Base-by-base conservation (phyloP, 2,113 vertebrate species). In the Microtus richardsoni region DNA sequence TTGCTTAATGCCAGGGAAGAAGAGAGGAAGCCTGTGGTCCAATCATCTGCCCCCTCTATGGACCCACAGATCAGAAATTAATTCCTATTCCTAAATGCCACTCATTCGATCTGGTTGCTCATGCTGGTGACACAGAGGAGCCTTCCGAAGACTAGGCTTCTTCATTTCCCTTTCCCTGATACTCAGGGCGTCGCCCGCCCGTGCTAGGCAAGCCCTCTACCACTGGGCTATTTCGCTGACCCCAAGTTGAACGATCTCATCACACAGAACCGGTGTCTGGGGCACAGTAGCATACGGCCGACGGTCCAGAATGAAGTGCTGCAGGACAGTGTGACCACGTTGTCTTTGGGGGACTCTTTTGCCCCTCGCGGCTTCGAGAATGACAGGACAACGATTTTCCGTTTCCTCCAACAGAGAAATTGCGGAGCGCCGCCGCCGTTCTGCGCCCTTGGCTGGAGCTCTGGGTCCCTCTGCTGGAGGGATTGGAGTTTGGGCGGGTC, bases 391-490 rank as follows among this genome's bases (percentile, higher is more conserved):
- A 12, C 17, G 5, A 86, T 70, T 47, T 39, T 47, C 62, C n/a
- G 7, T 21, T 44, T 47, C 70, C 36, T 39, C 70, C 3, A 7
- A 39, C 21, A 0, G 10, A 3, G 19, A 36, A 4, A 28, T 44
- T 13, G 17, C 4, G 5, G n/a, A 83, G 44, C 52, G 7, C 6
- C 0, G 26, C 49, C 0, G 52, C 52, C 52, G 14, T 44, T 79
- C 44, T 0, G 60, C 7, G 60, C 68, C 6, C 9, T 89, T 93
- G 87, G 39, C 91, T 91, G 91, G 89, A 89, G 41, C 75, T 95
- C 78, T 91, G 95, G 96, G 91, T 94, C 97, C 97, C 97, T 80
- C 97, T 98, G 92, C 97, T 95, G 97, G 97, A 80, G 8, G 26
- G 47, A 78, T 1, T 3, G 41, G 36, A 79, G 54, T 52, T 70